phyloP scores from a whole-genome alignment of 2,888 invertebrate species.

The Stenchaetothrips biformis region DNA sequence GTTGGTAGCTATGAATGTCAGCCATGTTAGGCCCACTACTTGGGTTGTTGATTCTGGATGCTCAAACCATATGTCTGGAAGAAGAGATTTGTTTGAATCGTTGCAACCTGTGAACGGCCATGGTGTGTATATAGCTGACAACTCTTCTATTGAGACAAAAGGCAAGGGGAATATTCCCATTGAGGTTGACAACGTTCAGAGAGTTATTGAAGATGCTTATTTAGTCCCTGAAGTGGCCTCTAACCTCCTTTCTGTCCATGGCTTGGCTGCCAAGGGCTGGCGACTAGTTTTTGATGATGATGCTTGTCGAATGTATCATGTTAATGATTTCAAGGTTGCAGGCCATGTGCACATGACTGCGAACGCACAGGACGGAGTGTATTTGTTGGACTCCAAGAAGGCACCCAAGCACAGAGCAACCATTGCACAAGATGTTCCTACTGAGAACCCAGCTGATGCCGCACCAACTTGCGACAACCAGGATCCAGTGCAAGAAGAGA shows the following conservation, averaged over 20 bases:
- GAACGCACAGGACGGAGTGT: background rate
- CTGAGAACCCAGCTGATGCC: no score
- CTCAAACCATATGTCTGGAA: background rate
- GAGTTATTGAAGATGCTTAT: background rate
- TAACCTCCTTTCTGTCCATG: background rate
- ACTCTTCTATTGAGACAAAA: background rate
- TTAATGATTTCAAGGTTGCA: background rate
- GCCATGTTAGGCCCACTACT: background rate
- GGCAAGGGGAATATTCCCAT: background rate
- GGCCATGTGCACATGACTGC: background rate
- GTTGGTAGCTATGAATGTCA: background rate
- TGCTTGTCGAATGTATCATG: background rate
- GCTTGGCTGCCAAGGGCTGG: background rate
- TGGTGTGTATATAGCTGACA: background rate
- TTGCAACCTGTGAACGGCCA: background rate
- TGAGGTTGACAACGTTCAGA: background rate
- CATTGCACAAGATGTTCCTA: no score
- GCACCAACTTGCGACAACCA: background rate
- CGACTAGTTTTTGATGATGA: background rate
- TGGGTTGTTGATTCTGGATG: background rate
- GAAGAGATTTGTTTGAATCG: background rate
- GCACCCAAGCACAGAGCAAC: background rate
- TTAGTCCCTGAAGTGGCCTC: background rate
- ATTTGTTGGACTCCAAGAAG: background rate
- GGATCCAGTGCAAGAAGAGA: background rate